Evolutionary conservation across 2,797 vertebrate genomes (phyloP).

Genomic region (Danio tinwini): DNA sequence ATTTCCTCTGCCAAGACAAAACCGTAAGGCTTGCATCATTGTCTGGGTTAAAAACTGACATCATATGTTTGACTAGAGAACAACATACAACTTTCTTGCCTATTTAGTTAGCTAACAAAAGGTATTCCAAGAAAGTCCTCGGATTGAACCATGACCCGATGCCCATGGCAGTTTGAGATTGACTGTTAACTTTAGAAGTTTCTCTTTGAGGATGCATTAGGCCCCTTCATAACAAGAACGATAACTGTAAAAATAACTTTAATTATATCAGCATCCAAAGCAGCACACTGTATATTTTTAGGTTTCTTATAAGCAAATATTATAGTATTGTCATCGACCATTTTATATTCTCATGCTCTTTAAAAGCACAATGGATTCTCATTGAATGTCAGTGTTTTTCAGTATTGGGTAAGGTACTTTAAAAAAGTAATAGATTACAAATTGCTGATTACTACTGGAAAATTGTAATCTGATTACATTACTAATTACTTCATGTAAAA

Average conservation of each 20-base stretch:
- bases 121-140: conserved; percentile 48
- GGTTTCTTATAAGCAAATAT: no score
- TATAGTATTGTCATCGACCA: no score
- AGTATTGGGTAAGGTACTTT: no score
- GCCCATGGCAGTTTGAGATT: conserved; percentile 30
- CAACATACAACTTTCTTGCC: background rate
- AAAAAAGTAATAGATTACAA: no score
- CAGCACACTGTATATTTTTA: no score
- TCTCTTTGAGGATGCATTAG: conserved; percentile 60
- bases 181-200: conserved; percentile 36
- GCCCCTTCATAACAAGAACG: no score
- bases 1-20: background rate
- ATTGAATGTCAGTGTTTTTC: background rate
- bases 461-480: no score
- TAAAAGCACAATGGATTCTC: background rate
- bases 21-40: background rate
- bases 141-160: conserved; percentile 41
- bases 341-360: no score
- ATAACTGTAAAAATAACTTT: no score
- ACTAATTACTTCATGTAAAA: no score
- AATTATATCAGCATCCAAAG: no score
- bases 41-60: conserved; percentile 3
- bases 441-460: no score
- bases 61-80: conserved; percentile 19
- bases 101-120: conserved; percentile 31